Evolutionary conservation across 2,888 invertebrate genomes (phyloP).

Genomic region (Tiliacea aurago): DNA sequence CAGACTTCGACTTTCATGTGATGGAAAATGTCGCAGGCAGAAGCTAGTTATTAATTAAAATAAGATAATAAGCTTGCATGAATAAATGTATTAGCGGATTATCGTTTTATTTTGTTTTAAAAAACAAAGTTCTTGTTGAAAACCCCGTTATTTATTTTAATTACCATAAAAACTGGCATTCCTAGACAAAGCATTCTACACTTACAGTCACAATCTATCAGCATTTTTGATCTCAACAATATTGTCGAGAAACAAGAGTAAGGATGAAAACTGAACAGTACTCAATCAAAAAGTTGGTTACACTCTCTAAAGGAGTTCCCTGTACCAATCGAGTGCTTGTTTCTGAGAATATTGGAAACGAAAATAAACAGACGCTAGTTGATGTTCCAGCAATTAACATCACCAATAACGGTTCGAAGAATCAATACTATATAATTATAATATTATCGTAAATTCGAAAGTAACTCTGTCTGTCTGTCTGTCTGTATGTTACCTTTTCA

Average conservation of each 20-base stretch:
- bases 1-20: no score
- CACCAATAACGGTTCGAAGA: not conserved
- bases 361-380: conserved; percentile 31
- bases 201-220: conserved; percentile 17
- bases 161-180: no score
- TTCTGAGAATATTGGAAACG: conserved; percentile 22
- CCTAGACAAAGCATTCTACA: conserved; percentile 1
- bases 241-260: conserved; percentile 24
- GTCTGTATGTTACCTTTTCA: no score
- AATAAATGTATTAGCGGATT: conserved; percentile 33
- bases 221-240: conserved; percentile 18
- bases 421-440: not conserved
- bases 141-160: no score
- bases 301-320: conserved; percentile 12
- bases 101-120: conserved; percentile 20
- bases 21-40: no score
- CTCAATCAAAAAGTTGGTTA: conserved; percentile 42
- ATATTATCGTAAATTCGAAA: no score
- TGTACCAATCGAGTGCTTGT: conserved; percentile 15
- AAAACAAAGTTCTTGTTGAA: no score
- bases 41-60: not conserved
- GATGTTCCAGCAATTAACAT: conserved; percentile 14
- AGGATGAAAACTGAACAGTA: not conserved
- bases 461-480: no score
- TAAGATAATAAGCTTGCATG: not conserved